These are phyloP conservation scores for Physella acuta DNA, from an alignment of 1,140 invertebrate genomes.

Conservation along the genomic window DNA sequence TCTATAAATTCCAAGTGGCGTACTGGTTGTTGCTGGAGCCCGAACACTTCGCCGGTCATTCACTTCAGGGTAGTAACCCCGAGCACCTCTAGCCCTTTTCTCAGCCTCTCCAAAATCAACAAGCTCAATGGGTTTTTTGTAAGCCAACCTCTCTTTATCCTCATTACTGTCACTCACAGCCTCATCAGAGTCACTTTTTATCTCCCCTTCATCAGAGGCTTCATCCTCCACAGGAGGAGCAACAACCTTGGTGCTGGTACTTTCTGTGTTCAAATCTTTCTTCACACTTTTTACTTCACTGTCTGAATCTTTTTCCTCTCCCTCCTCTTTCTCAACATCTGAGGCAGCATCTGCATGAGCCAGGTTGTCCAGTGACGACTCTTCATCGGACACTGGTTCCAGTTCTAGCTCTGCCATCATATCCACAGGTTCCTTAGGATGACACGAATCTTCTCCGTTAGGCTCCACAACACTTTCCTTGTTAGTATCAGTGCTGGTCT, in stretches of 20 bases:
- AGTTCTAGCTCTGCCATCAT: constrained; percentile 29
- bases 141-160: constrained; percentile 22
- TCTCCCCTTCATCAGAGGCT: constrained; percentile 25
- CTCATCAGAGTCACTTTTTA: constrained; percentile 18
- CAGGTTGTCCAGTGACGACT: constrained; percentile 21
- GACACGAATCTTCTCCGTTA: background rate
- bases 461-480: background rate
- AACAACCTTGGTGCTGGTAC: background rate
- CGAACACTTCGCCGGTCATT: background rate
- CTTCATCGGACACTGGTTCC: constrained; percentile 31
- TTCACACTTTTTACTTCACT: background rate
- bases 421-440: constrained; percentile 6
- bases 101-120: constrained; percentile 40
- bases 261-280: background rate
- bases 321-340: constrained; percentile 24
- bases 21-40: background rate
- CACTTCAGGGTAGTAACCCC: background rate
- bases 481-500: background rate
- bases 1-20: constrained; percentile 3
- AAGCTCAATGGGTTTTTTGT: constrained; percentile 27
- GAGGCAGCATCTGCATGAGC: background rate
- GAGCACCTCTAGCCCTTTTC: constrained; percentile 21
- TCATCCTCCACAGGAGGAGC: constrained; percentile 1
- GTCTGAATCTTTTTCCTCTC: constrained; percentile 21
- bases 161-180: background rate